Conservation (phyloP, 2,797 vertebrate species). For the Sardinella longiceps region DNA sequence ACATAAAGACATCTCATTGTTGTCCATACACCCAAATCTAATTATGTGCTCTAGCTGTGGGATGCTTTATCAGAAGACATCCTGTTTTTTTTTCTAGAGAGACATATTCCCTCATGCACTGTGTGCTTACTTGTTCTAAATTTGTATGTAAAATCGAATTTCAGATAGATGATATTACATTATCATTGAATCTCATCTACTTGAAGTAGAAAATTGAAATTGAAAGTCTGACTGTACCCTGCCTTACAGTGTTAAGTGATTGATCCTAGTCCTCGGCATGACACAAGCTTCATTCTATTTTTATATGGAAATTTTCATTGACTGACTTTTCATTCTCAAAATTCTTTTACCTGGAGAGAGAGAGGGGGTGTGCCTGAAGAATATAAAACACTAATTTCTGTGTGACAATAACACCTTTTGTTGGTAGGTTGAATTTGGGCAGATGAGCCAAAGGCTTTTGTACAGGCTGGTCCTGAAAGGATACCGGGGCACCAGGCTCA, state of each 20-base stretch:
- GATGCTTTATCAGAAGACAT: background rate
- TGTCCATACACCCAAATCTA: background rate
- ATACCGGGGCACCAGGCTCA: background rate
- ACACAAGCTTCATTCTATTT: background rate
- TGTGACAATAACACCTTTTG: background rate
- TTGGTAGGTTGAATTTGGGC: background rate
- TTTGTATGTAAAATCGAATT: conserved; percentile 16
- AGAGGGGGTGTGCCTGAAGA: background rate
- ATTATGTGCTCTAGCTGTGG: background rate
- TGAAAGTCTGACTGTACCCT: background rate
- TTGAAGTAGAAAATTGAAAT: too few relatives aligned
- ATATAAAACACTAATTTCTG: background rate
- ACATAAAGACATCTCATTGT: background rate
- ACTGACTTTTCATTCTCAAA: background rate
- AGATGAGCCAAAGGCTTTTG: background rate
- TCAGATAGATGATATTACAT: background rate
- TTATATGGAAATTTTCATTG: background rate
- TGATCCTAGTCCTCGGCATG: background rate
- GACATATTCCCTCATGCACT: background rate
- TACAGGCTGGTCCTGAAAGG: conserved; percentile 8
- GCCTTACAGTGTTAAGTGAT: background rate
- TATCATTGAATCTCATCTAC: background rate
- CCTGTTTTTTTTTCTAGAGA: conserved; percentile 11
- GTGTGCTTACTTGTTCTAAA: background rate
- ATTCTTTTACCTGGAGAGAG: too few relatives aligned